These are phyloP conservation scores for Eupristina koningsbergeri DNA, from an alignment of 1,140 invertebrate genomes.

Conservation along the genomic window DNA sequence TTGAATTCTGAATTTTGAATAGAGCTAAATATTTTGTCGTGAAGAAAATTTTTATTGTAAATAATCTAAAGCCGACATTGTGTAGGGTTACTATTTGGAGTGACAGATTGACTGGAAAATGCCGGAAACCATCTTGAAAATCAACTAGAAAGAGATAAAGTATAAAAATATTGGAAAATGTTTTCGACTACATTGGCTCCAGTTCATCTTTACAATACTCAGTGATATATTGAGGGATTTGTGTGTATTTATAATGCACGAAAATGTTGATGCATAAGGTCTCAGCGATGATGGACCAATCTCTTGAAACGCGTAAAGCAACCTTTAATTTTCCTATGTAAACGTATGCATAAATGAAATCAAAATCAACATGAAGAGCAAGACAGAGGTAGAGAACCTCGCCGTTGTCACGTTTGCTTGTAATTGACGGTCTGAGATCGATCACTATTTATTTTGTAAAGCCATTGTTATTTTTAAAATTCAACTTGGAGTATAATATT, in stretches of 20 bases:
- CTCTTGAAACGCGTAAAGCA: background rate
- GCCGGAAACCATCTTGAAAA: conserved; percentile 22
- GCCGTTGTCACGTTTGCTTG: background rate
- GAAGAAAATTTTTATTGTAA: background rate
- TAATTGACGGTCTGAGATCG: background rate
- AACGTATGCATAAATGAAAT: background rate
- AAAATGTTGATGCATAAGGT: too few species aligned
- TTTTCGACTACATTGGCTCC: background rate
- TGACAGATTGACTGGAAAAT: background rate
- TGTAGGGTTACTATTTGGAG: background rate
- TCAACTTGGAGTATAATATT: too few species aligned
- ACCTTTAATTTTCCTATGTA: background rate
- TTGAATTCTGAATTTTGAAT: too few species aligned
- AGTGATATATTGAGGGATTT: too few species aligned
- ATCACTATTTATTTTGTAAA: background rate
- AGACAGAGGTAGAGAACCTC: background rate
- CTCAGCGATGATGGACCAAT: background rate
- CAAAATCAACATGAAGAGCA: background rate
- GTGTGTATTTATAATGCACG: too few species aligned
- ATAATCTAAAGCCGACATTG: background rate
- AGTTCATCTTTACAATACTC: background rate
- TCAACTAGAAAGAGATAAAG: background rate
- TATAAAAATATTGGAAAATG: background rate
- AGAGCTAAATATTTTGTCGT: too few species aligned
- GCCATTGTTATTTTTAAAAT: background rate